phyloP scores from a whole-genome alignment of 2,113 vertebrate genomes.

The Carassius gibelio region DNA sequence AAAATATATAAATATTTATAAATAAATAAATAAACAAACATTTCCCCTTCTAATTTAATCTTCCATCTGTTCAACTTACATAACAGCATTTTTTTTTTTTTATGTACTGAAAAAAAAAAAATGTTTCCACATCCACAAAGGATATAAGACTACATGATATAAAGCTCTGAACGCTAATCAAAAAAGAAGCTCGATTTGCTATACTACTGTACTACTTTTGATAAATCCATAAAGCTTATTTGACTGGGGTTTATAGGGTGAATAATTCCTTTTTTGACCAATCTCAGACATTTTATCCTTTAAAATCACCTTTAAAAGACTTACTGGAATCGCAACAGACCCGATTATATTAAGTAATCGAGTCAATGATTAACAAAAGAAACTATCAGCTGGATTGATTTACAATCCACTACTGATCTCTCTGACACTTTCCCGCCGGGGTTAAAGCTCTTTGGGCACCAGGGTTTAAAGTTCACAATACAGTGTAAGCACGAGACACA shows the following conservation, averaged over 20 bases:
- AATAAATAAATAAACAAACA: background rate
- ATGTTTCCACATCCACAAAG: background rate
- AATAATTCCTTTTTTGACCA: constrained; percentile 60
- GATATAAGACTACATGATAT: background rate
- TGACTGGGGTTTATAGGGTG: constrained; percentile 1
- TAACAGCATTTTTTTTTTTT: background rate
- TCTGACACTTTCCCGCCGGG: constrained; percentile 66
- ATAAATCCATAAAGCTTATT: constrained; percentile 32
- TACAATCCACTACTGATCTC: constrained; percentile 74
- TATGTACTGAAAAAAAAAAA: background rate
- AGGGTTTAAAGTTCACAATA: constrained; percentile 61
- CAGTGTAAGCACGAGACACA: constrained; percentile 60
- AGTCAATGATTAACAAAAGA: constrained; percentile 74
- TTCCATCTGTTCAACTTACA: background rate
- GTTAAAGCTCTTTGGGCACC: constrained; percentile 69
- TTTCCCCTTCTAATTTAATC: constrained; percentile 7
- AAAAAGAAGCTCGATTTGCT: constrained; percentile 1
- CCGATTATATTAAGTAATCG: constrained; percentile 68
- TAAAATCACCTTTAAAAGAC: constrained; percentile 70
- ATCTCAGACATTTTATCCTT: constrained; percentile 62
- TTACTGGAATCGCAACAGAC: constrained; percentile 65
- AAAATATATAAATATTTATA: background rate
- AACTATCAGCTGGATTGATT: constrained; percentile 75
- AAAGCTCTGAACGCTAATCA: constrained; percentile 5
- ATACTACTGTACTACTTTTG: background rate